phyloP scores from a whole-genome alignment of 1,140 invertebrate species.

The Akabosia matsudoensis region DNA sequence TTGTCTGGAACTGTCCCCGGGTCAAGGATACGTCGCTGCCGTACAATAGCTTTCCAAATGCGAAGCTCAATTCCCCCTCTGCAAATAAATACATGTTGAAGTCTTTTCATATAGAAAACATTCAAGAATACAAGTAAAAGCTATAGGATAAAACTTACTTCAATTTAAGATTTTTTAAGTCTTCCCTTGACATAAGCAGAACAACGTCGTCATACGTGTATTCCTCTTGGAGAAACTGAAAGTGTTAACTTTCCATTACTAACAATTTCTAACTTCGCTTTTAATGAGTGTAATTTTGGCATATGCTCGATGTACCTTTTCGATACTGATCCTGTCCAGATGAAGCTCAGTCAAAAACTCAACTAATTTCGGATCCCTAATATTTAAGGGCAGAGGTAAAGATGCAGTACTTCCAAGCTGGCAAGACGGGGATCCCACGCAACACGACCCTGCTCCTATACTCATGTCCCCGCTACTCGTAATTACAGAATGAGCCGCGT shows the following conservation, averaged over 20 bases:
- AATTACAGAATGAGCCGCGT: constrained; percentile 21
- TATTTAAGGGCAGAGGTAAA: constrained; percentile 32
- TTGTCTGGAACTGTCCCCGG: constrained; percentile 23
- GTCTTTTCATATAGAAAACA: constrained; percentile 22
- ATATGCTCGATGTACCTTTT: constrained; percentile 52
- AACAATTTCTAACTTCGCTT: too few relatives aligned
- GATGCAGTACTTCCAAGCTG: not conserved
- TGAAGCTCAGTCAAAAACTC: constrained; percentile 61
- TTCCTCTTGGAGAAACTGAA: constrained; percentile 68
- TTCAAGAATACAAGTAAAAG: constrained; percentile 23
- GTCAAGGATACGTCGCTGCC: constrained; percentile 50
- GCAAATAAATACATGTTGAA: constrained; percentile 45
- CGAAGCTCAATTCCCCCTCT: constrained; percentile 61
- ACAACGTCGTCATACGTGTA: constrained; percentile 76
- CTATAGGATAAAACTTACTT: constrained; percentile 57
- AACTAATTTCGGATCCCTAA: constrained; percentile 50
- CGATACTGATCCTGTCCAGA: constrained; percentile 59
- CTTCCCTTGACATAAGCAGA: constrained; percentile 68
- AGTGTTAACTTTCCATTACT: constrained; percentile 25
- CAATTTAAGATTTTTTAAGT: constrained; percentile 68
- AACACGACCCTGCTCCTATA: too few relatives aligned
- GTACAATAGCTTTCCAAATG: constrained; percentile 59
- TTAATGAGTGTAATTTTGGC: constrained; percentile 16
- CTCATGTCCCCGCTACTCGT: not conserved
- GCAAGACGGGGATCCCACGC: too few relatives aligned